phyloP scores from a whole-genome alignment of 2,888 invertebrate genomes.

The Dione vanillae region DNA sequence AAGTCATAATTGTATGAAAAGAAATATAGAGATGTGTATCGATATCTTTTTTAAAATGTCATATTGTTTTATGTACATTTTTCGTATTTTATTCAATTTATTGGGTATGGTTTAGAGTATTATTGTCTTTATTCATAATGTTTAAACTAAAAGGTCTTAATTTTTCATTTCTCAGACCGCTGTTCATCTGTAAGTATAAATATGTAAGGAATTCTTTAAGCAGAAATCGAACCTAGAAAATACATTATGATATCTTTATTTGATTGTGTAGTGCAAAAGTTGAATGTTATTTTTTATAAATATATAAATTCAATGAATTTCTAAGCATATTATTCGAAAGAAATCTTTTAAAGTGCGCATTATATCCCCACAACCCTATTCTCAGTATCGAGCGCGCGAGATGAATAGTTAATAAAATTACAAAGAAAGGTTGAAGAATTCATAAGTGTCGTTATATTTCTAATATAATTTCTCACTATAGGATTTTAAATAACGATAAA shows the following conservation, averaged over 20 bases:
- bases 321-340: neutral
- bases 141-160: no score
- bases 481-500: neutral
- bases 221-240: neutral
- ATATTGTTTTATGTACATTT: neutral
- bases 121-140: no score
- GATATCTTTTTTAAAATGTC: slow-evolving; percentile 13
- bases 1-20: slow-evolving; percentile 10
- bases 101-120: no score
- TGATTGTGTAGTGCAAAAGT: no score
- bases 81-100: no score
- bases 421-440: slow-evolving; percentile 4
- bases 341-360: neutral
- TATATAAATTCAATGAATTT: neutral
- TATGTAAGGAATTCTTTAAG: neutral
- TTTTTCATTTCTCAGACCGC: no score
- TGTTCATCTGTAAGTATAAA: neutral
- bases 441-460: neutral
- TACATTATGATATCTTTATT: no score
- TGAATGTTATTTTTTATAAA: neutral
- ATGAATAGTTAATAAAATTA: slow-evolving; percentile 13
- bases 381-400: neutral
- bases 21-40: slow-evolving; percentile 2
- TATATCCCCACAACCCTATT: slow-evolving; percentile 10
- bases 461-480: neutral